Percentiles rank a stretch among this genome's conserved stretches.
Conservation (phyloP, 2,113 vertebrate genomes). For the Labeo rohita region DNA sequence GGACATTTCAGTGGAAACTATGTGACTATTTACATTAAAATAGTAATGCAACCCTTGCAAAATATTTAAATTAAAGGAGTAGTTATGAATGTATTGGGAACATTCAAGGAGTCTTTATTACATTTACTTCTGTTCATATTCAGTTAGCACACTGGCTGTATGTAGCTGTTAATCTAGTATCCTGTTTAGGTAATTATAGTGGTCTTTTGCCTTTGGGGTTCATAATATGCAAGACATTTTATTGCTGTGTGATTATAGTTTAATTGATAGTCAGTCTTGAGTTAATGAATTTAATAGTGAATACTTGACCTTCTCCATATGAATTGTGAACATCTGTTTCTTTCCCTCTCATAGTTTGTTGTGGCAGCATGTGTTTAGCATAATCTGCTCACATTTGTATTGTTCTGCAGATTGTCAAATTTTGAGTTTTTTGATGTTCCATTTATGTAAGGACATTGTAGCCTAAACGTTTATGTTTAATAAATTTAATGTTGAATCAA, state of each 20-base stretch:
- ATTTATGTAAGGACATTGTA: too few species aligned
- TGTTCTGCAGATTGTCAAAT: background rate
- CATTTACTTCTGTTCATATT: background rate
- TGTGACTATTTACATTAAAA: background rate
- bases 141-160: background rate
- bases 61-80: background rate
- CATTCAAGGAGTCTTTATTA: background rate
- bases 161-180: background rate
- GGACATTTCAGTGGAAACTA: background rate
- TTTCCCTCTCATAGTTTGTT: background rate
- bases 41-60: background rate
- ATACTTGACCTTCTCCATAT: background rate
- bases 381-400: constrained; percentile 9
- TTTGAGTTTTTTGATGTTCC: too few species aligned
- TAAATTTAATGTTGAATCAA: too few species aligned
- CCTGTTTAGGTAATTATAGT: background rate
- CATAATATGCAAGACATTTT: background rate
- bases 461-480: too few species aligned
- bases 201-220: background rate
- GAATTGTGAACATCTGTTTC: constrained; percentile 11
- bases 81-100: background rate
- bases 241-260: background rate
- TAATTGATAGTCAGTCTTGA: background rate
- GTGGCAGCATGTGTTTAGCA: background rate
- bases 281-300: constrained; percentile 1